These are phyloP conservation scores for Acronicta psi DNA, from an alignment of 2,888 invertebrate species.

Conservation along the genomic window DNA sequence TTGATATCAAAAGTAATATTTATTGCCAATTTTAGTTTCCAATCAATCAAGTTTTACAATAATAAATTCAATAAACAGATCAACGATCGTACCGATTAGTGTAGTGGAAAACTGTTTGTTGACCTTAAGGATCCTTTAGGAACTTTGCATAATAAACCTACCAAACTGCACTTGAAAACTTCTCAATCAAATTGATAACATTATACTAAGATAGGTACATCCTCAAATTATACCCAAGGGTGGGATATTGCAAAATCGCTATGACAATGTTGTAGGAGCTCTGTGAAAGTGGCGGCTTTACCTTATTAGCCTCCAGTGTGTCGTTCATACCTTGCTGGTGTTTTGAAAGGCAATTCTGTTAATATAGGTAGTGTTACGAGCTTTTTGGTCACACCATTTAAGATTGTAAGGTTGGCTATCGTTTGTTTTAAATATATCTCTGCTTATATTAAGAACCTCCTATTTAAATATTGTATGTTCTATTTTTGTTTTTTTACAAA, in stretches of 20 bases:
- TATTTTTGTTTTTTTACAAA: too few relatives aligned
- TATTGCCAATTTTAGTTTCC: too few relatives aligned
- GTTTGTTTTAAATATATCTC: background rate
- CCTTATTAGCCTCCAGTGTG: conserved; percentile 44
- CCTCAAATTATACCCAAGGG: conserved; percentile 27
- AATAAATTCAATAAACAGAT: too few relatives aligned
- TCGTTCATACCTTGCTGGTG: conserved; percentile 24
- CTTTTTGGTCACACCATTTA: background rate
- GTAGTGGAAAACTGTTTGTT: too few relatives aligned
- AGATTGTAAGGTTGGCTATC: background rate
- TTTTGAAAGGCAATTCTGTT: conserved; percentile 16
- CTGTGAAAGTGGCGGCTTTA: conserved; percentile 30
- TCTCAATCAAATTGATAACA: conserved; percentile 24
- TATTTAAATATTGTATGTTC: too few relatives aligned
- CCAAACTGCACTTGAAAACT: background rate
- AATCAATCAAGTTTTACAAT: too few relatives aligned
- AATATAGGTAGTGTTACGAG: conserved; percentile 1
- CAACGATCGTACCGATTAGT: too few relatives aligned
- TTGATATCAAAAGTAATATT: too few relatives aligned
- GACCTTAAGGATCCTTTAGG: too few relatives aligned
- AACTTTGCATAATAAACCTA: background rate
- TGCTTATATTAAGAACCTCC: too few relatives aligned
- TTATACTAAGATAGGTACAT: background rate
- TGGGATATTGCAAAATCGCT: conserved; percentile 35
- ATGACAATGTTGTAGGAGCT: conserved; percentile 36